Conservation (phyloP, 2,113 vertebrate genomes). For the Megalops atlanticus region DNA sequence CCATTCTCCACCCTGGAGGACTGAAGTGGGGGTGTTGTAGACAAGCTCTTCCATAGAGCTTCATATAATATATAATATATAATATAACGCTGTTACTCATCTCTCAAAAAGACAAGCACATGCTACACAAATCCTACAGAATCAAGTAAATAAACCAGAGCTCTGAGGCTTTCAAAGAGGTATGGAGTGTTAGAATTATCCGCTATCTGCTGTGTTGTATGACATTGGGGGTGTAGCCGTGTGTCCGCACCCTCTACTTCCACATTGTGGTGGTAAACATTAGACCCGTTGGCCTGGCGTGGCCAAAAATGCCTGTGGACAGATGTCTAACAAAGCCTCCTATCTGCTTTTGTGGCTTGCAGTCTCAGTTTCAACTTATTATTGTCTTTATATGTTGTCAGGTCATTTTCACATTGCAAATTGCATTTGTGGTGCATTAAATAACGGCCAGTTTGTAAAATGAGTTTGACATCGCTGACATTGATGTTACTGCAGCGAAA, state of each 20-base stretch:
- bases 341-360: background rate
- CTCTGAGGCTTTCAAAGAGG: background rate
- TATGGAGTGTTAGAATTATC: background rate
- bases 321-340: background rate
- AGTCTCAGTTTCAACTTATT: background rate
- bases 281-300: background rate
- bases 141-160: background rate
- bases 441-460: background rate
- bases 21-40: background rate
- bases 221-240: background rate
- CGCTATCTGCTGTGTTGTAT: background rate
- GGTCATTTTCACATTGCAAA: too few species aligned
- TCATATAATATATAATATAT: background rate
- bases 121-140: background rate
- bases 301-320: background rate
- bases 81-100: background rate
- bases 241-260: background rate
- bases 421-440: background rate
- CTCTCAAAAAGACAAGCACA: background rate
- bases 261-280: background rate
- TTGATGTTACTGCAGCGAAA: background rate
- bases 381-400: too few species aligned
- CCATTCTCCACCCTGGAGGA: background rate
- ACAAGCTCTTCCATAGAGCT: background rate
- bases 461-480: background rate